Evolutionary conservation across 2,888 invertebrate species (phyloP).

Genomic region (Gordius sp.): DNA sequence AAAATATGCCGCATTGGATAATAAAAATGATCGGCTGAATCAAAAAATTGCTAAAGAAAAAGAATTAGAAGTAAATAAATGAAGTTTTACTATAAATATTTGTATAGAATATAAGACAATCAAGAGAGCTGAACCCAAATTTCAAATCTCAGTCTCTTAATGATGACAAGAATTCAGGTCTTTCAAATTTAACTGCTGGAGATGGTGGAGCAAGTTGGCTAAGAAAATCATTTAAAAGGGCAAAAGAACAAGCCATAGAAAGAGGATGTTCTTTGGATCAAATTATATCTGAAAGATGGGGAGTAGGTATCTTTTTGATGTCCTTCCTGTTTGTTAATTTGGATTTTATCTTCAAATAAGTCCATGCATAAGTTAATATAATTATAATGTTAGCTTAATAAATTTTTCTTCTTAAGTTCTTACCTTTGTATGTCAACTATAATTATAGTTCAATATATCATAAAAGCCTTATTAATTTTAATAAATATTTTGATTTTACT

Average conservation of each 20-base stretch:
- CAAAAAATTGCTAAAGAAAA: background rate
- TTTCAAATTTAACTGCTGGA: background rate
- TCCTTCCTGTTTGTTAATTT: too few relatives aligned
- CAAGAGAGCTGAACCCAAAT: slow-evolving; percentile 11
- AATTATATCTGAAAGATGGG: slow-evolving; percentile 11
- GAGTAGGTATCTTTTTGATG: background rate
- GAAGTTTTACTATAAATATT: background rate
- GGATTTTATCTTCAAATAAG: too few relatives aligned
- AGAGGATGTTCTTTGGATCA: background rate
- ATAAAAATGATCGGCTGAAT: background rate
- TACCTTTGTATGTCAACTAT: too few relatives aligned
- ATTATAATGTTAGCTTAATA: too few relatives aligned
- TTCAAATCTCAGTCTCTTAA: background rate
- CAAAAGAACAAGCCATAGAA: slow-evolving; percentile 5
- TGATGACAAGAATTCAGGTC: too few relatives aligned
- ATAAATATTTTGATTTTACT: too few relatives aligned
- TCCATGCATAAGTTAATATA: too few relatives aligned
- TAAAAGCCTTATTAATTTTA: too few relatives aligned
- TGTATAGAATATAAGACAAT: slow-evolving; percentile 1
- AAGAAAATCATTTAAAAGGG: slow-evolving; percentile 13
- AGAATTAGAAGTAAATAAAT: background rate
- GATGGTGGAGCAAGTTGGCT: slow-evolving; percentile 14
- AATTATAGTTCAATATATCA: too few relatives aligned
- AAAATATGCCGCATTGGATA: background rate
- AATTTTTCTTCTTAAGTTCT: too few relatives aligned